Conservation (phyloP, 64 coral and sea anemone genomes). For the Platygyra sinensis region DNA sequence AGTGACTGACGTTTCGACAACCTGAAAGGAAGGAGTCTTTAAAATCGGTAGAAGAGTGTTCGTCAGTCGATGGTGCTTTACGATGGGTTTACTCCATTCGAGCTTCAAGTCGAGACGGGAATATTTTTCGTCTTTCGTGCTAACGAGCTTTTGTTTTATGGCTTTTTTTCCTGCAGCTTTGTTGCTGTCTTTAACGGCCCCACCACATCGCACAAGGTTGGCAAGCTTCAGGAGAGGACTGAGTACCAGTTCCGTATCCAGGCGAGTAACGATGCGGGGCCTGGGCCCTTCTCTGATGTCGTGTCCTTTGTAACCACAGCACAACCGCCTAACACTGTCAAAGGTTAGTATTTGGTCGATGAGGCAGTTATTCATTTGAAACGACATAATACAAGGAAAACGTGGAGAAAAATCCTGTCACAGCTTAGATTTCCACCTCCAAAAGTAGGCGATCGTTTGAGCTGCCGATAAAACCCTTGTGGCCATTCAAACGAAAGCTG, state of each 20-base stretch:
- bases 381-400: not conserved
- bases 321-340: conserved; percentile 70
- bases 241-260: conserved; percentile 94
- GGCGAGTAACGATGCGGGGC: conserved; percentile 88
- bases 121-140: not conserved
- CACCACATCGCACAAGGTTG: conserved; percentile 89
- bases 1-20: too few relatives aligned
- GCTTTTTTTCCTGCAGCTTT: conserved; percentile 47
- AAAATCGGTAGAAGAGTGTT: too few relatives aligned
- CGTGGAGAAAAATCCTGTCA: too few relatives aligned
- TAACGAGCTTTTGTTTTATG: not conserved
- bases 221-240: conserved; percentile 87
- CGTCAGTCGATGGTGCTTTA: too few relatives aligned
- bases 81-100: too few relatives aligned
- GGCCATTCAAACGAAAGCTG: too few relatives aligned
- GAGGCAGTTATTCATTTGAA: not conserved
- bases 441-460: too few relatives aligned
- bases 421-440: too few relatives aligned
- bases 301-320: conserved; percentile 66
- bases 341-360: conserved; percentile 42
- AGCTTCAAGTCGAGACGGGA: too few relatives aligned
- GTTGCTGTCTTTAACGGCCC: conserved; percentile 68
- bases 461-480: too few relatives aligned
- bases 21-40: too few relatives aligned
- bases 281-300: conserved; percentile 78